Base-by-base conservation (phyloP, 2,797 vertebrate species). In the Microctenopoma stevenorrisi region DNA sequence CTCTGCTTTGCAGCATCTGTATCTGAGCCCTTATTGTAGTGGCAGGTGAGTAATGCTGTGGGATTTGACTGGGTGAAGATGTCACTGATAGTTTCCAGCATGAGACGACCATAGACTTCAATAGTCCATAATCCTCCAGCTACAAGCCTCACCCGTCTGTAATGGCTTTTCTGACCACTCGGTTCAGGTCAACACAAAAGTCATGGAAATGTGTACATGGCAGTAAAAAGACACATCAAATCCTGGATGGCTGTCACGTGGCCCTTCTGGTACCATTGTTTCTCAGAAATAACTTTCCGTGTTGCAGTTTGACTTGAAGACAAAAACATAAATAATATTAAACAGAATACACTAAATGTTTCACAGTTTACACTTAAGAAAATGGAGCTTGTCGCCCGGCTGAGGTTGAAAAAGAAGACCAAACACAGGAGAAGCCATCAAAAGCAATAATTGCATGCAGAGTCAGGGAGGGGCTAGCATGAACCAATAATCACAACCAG, bases 51-150 rank as follows among this genome's bases (percentile, higher is more conserved):
- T 89, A 91, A 93, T 85, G 87, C 86, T n/a, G 56, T 76, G 83
- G 89, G 89, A 93, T 93, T 93, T 90, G 85, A 88, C 78, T 78
- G 64, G 90, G 91, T 92, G 90, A 93, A 92, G 86, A 92, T 91
- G 89, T 91, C 89, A 91, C 84, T 79, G 88, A 89, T 88, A 84
- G 88, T 89, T 91, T 91, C 86, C 75, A 84, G 85, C 80, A 81
- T 84, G 84, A 84, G 84, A 82, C 72, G 84, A 86, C 89, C 84
- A 89, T 80, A 79, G 85, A 93, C 86, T 84, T 89, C 86, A 89
- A 88, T 83, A 88, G 79, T 90, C 85, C 81, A 86, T 90, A 90
- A 90, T 90, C 88, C 88, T 82, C 78, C 54, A 48, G 83, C 83
- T 78, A 86, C 85, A 90, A 90, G 83, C 82, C 78, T 91, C 79